Evolutionary conservation across 2,113 vertebrate species (phyloP).

Genomic region (Vanacampus margaritifer): DNA sequence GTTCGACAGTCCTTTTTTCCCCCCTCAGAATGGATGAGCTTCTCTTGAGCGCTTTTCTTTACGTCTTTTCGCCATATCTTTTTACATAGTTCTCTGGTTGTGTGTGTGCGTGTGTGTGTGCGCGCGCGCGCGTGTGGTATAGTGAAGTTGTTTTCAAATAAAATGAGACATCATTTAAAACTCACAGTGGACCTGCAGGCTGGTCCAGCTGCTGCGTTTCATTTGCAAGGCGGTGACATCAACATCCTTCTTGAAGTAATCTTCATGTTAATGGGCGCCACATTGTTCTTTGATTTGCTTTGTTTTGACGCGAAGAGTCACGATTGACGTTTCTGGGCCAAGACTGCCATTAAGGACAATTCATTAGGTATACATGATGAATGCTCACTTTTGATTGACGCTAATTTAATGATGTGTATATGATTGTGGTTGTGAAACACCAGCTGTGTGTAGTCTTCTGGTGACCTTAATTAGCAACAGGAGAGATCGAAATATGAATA

Average conservation of each 20-base stretch:
- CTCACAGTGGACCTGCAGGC: not conserved
- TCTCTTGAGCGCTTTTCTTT: no score
- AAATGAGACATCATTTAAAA: not conserved
- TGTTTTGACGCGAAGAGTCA: not conserved
- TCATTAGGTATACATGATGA: not conserved
- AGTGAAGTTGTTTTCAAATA: not conserved
- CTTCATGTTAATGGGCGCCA: not conserved
- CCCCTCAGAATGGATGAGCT: no score
- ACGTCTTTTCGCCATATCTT: no score
- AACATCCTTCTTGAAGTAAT: constrained; percentile 4
- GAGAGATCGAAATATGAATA: not conserved
- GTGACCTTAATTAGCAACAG: not conserved
- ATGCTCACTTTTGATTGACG: not conserved
- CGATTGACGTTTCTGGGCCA: not conserved
- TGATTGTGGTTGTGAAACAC: not conserved
- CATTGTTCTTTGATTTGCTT: constrained; percentile 7
- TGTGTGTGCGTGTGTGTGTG: no score
- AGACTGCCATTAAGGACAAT: not conserved
- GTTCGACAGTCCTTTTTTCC: not conserved
- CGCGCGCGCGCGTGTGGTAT: not conserved
- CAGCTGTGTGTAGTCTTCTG: not conserved
- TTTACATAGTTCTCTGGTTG: no score
- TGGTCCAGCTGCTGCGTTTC: constrained; percentile 5
- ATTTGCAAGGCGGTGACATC: not conserved
- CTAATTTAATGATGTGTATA: not conserved